phyloP scores from a whole-genome alignment of 2,113 vertebrate species.

The Danionella cerebrum region DNA sequence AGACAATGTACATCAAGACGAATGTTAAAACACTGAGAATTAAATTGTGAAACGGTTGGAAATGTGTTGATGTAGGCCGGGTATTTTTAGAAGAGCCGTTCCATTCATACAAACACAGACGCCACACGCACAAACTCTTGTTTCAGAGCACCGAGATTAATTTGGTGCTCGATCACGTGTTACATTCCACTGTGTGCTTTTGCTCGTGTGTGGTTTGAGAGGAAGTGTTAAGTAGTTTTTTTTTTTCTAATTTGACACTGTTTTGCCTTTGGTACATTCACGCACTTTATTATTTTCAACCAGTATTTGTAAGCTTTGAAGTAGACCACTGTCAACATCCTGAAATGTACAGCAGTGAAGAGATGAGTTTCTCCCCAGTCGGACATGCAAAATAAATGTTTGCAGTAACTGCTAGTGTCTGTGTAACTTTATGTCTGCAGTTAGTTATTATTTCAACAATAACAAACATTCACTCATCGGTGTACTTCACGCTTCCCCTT shows the following conservation, averaged over 20 bases:
- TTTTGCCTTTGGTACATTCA: constrained; percentile 2
- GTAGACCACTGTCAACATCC: background rate
- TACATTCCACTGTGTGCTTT: constrained; percentile 9
- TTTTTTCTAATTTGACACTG: constrained; percentile 1
- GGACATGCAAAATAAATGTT: constrained; percentile 13
- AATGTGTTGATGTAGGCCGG: too few relatives aligned
- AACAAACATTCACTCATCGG: too few relatives aligned
- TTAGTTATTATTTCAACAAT: too few relatives aligned
- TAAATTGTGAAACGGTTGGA: too few relatives aligned
- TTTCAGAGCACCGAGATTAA: background rate
- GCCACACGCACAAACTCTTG: too few relatives aligned
- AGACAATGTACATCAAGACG: too few relatives aligned
- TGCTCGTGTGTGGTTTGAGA: background rate
- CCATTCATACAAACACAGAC: too few relatives aligned
- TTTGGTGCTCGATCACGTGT: background rate
- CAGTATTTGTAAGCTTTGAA: constrained; percentile 10
- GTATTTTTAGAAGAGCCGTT: too few relatives aligned
- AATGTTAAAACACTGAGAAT: too few relatives aligned
- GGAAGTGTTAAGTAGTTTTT: constrained; percentile 5
- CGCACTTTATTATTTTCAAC: constrained; percentile 8
- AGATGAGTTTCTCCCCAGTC: background rate
- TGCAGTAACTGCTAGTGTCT: background rate
- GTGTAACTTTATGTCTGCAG: background rate
- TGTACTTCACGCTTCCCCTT: too few relatives aligned
- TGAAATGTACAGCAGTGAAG: background rate